These are phyloP conservation scores for Salvelinus namaycush DNA, from an alignment of 2,113 vertebrate genomes.

Conservation along the genomic window DNA sequence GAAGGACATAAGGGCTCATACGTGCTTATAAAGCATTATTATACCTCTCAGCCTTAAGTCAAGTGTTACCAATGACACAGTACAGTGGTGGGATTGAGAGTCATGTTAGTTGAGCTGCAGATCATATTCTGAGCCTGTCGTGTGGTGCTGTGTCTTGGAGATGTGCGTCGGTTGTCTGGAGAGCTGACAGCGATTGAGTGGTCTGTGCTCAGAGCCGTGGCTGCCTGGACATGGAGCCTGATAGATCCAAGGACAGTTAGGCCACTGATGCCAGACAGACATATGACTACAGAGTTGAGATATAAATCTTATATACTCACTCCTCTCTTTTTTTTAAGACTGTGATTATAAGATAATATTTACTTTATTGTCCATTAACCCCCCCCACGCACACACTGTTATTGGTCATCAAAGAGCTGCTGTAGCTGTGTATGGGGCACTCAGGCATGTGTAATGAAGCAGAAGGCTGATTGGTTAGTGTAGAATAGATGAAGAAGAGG, in stretches of 20 bases:
- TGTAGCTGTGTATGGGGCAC: no score
- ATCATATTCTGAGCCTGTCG: constrained; percentile 69
- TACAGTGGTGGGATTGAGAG: constrained; percentile 47
- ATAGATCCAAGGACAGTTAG: constrained; percentile 56
- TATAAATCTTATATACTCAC: constrained; percentile 48
- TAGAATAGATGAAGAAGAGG: no score
- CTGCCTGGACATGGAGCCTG: constrained; percentile 59
- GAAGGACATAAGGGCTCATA: no score
- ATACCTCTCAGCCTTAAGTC: no score
- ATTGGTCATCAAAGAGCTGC: no score
- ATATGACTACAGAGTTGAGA: constrained; percentile 61
- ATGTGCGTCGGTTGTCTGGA: constrained; percentile 54
- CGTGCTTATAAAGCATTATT: no score
- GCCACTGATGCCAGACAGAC: constrained; percentile 67
- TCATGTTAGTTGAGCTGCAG: constrained; percentile 67
- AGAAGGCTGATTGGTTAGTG: no score
- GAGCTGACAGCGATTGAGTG: constrained; percentile 72
- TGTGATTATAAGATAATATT: no score
- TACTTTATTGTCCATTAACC: no score
- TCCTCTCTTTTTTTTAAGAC: neutral
- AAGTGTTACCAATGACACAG: no score
- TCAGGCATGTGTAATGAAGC: no score
- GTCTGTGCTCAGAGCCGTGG: constrained; percentile 25
- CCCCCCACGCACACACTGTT: neutral
- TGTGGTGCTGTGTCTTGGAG: neutral